A percentile compares a stretch with the other conserved stretches of the same genome.
Conservation (phyloP, 1,140 invertebrate species). For the Lepidurus couesii region DNA sequence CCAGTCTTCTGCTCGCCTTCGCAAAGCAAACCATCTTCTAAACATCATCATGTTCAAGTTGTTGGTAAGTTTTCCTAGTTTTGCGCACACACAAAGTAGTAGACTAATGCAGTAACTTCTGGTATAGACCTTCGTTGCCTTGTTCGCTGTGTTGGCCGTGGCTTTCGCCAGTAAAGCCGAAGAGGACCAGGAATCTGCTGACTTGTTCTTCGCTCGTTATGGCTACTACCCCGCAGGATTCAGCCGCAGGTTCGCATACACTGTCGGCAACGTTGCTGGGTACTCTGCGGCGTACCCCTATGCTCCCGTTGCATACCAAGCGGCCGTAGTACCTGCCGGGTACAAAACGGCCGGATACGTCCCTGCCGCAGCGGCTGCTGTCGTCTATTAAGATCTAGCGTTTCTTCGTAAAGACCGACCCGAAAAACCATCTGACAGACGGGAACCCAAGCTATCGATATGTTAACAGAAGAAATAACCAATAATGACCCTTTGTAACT, state of each 20-base stretch:
- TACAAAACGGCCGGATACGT: neutral
- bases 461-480: too few species aligned
- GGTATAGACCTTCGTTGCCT: neutral
- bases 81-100: neutral
- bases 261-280: neutral
- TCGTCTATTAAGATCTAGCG: neutral
- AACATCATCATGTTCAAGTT: slow-evolving; percentile 14
- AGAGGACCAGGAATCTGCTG: neutral
- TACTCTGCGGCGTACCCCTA: neutral
- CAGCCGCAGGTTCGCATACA: neutral
- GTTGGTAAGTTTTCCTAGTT: neutral
- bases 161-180: neutral
- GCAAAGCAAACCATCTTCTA: neutral
- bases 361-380: neutral
- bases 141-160: slow-evolving; percentile 2
- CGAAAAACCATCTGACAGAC: neutral
- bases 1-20: neutral
- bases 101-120: neutral
- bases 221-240: neutral
- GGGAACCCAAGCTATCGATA: neutral
- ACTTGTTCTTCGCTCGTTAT: neutral
- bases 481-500: too few species aligned
- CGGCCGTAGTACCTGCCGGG: neutral
- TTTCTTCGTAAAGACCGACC: neutral
- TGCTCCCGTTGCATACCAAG: neutral